Evolutionary conservation across 2,797 vertebrate species (phyloP).

Genomic region (Acipenser transmontanus): DNA sequence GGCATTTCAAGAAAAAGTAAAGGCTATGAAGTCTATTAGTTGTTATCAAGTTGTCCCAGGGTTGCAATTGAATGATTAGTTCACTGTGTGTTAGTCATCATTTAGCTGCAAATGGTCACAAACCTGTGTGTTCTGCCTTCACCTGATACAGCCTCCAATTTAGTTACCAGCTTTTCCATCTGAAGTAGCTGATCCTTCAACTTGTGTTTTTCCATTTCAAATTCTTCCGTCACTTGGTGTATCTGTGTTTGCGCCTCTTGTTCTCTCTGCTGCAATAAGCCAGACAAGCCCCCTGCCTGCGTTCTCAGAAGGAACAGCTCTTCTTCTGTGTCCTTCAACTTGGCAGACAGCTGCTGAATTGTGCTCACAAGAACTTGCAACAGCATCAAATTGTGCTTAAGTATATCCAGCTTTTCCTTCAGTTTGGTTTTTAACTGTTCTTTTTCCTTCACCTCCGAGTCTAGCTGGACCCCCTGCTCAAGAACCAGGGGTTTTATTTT

Average conservation of each 20-base stretch:
- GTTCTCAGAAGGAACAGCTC: constrained; percentile 25
- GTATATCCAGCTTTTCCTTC: constrained; percentile 13
- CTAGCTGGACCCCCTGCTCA: constrained; percentile 39
- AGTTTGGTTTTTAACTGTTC: constrained; percentile 28
- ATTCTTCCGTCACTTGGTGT: constrained; percentile 27
- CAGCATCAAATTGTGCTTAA: constrained; percentile 15
- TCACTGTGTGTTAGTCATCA: constrained; percentile 20
- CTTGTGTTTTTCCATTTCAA: constrained; percentile 45
- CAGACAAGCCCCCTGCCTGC: constrained; percentile 16
- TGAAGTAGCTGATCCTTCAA: constrained; percentile 54
- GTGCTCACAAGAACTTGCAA: constrained; percentile 14
- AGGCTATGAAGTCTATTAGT: constrained; percentile 6
- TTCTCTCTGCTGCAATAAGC: constrained; percentile 39
- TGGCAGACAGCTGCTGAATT: constrained; percentile 26
- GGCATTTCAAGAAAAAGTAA: constrained; percentile 16
- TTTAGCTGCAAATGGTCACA: constrained; percentile 39
- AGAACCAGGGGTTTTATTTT: constrained; percentile 32
- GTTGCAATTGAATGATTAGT: not conserved
- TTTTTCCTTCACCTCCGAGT: constrained; percentile 32
- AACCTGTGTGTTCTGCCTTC: constrained; percentile 55
- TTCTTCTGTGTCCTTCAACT: constrained; percentile 14
- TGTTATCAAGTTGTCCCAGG: not conserved
- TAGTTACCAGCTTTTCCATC: constrained; percentile 55
- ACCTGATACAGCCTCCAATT: constrained; percentile 52
- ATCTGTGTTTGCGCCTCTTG: constrained; percentile 32